A percentile compares a stretch with the other conserved stretches of the same genome.
phyloP scores from a whole-genome alignment of 2,113 vertebrate species.

The Papio anubis region DNA sequence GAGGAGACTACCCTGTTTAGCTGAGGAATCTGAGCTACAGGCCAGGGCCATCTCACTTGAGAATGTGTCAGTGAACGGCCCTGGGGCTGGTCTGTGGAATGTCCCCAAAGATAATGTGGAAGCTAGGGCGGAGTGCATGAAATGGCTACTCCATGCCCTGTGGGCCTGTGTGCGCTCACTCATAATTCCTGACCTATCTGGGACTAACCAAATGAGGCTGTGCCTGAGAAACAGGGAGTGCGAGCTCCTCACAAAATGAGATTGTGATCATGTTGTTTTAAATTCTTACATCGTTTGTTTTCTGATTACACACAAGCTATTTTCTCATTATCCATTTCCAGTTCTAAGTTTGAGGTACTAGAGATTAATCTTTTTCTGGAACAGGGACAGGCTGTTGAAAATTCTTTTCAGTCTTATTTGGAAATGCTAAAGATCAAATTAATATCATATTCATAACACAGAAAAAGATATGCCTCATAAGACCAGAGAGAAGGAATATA shows the following conservation, averaged over 20 bases:
- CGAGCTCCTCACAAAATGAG: neutral
- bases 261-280: neutral
- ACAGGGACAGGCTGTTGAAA: neutral
- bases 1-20: neutral
- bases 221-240: neutral
- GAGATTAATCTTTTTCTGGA: neutral
- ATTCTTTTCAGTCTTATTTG: conserved; percentile 54
- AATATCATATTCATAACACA: conserved; percentile 1
- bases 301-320: neutral
- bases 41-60: neutral
- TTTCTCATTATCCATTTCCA: conserved; percentile 32
- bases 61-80: neutral
- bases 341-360: neutral
- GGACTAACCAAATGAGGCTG: neutral
- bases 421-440: conserved; percentile 16
- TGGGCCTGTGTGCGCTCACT: neutral
- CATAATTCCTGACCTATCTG: neutral
- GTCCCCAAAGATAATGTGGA: neutral
- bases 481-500: neutral
- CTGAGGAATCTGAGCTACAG: neutral
- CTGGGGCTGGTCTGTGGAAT: neutral
- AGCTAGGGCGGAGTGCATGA: neutral
- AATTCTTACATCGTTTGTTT: conserved; percentile 19
- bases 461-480: neutral
- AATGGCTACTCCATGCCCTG: neutral